phyloP scores from a whole-genome alignment of 2,797 vertebrate genomes.

The Chloroceryle amazona region DNA sequence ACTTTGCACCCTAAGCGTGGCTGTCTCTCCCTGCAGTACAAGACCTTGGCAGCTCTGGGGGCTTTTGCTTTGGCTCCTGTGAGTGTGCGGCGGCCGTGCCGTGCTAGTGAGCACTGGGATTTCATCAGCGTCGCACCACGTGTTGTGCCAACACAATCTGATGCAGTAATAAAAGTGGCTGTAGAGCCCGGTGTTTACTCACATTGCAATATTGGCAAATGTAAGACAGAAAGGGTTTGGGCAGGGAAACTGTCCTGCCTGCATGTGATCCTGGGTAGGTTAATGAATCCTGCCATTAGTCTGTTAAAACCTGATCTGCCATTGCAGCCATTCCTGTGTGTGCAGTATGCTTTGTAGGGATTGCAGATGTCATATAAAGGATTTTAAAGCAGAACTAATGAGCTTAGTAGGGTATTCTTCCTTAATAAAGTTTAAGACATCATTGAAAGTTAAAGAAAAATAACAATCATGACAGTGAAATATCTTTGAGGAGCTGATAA shows the following conservation, averaged over 20 bases:
- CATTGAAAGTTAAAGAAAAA: neutral
- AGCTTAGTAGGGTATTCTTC: neutral
- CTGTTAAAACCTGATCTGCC: neutral
- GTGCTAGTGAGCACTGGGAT: rapidly evolving
- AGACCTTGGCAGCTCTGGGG: neutral
- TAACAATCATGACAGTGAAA: neutral
- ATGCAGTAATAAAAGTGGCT: neutral
- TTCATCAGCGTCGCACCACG: rapidly evolving
- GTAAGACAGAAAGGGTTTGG: neutral
- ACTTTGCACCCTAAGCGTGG: rapidly evolving
- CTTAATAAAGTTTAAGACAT: neutral
- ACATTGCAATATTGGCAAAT: rapidly evolving
- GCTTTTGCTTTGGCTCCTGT: neutral
- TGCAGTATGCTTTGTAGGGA: neutral
- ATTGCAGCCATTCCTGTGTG: neutral
- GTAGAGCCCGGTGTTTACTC: neutral
- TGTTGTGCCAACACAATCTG: neutral
- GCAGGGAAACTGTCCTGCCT: neutral
- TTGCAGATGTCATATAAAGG: neutral
- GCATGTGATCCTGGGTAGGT: neutral
- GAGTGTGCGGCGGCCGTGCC: rapidly evolving
- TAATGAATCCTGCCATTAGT: neutral
- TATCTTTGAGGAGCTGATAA: neutral
- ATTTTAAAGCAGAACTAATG: neutral
- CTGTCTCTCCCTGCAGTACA: rapidly evolving